Evolutionary conservation across 2,113 vertebrate species (phyloP).

Genomic region (Meles meles): DNA sequence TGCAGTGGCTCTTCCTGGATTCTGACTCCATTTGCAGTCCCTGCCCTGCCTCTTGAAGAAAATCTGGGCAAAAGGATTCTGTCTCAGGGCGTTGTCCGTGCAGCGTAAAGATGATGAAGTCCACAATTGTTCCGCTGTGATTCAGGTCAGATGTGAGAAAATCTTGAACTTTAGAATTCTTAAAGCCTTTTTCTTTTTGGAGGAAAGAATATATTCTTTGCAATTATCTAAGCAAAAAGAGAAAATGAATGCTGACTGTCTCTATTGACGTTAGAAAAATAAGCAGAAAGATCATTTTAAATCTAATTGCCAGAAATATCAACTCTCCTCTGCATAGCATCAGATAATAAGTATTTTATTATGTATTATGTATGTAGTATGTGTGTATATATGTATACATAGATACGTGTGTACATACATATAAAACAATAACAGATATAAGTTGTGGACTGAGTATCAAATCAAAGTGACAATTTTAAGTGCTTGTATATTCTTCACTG

Average conservation of each 20-base stretch:
- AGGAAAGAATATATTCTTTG: neutral
- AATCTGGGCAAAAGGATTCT: neutral
- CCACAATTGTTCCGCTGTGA: rapidly evolving
- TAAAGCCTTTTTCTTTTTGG: neutral
- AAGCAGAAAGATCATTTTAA: neutral
- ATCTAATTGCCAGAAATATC: neutral
- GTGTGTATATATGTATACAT: neutral
- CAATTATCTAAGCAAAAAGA: neutral
- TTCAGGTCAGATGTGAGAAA: neutral
- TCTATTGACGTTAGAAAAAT: neutral
- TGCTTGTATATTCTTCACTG: neutral
- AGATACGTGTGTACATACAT: neutral
- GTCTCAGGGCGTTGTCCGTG: neutral
- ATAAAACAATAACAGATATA: neutral
- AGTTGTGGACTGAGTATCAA: neutral
- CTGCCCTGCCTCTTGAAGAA: neutral
- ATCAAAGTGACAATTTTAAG: neutral
- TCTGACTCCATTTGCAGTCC: neutral
- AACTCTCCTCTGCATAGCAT: neutral
- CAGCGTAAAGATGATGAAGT: no score
- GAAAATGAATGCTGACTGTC: neutral
- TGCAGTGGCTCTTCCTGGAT: no score
- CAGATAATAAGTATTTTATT: neutral
- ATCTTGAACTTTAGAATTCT: neutral
- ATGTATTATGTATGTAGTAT: neutral